These are phyloP conservation scores for Pygoscelis adeliae DNA, from an alignment of 2,113 vertebrate species.

Conservation along the genomic window DNA sequence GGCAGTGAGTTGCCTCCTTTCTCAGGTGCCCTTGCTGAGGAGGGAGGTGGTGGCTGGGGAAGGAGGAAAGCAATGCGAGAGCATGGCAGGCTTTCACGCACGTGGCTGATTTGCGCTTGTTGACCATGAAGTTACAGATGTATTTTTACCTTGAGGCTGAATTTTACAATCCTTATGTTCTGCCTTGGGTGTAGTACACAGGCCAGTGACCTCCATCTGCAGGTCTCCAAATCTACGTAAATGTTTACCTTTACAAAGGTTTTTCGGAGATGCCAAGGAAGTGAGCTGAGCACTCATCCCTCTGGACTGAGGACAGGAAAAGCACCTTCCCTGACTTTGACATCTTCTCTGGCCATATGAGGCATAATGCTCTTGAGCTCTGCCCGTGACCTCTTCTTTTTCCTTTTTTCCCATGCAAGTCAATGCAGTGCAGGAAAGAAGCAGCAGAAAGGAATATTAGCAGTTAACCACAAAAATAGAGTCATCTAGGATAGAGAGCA, in stretches of 20 bases:
- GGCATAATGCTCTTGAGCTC: not conserved
- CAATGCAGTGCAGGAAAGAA: not conserved
- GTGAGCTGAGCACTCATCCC: not conserved
- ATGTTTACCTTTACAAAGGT: not conserved
- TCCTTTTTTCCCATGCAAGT: not conserved
- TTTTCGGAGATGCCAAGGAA: not conserved
- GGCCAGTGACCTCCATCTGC: not conserved
- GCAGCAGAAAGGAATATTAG: not conserved
- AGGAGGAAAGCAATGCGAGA: not conserved
- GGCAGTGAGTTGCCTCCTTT: not conserved
- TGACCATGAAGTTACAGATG: not conserved
- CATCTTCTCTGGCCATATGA: not conserved
- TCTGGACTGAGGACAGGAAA: not conserved
- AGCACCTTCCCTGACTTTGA: not conserved
- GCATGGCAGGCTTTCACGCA: not conserved
- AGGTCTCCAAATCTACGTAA: not conserved
- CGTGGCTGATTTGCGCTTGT: rapidly evolving
- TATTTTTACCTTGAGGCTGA: not conserved
- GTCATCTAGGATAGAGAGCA: not conserved
- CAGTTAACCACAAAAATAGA: not conserved
- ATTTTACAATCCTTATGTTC: not conserved
- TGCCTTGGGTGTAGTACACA: not conserved
- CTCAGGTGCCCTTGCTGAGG: not conserved
- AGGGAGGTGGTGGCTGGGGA: not conserved
- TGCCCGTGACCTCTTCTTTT: not conserved